phyloP scores from a whole-genome alignment of 2,113 vertebrate genomes.

The Carollia perspicillata region DNA sequence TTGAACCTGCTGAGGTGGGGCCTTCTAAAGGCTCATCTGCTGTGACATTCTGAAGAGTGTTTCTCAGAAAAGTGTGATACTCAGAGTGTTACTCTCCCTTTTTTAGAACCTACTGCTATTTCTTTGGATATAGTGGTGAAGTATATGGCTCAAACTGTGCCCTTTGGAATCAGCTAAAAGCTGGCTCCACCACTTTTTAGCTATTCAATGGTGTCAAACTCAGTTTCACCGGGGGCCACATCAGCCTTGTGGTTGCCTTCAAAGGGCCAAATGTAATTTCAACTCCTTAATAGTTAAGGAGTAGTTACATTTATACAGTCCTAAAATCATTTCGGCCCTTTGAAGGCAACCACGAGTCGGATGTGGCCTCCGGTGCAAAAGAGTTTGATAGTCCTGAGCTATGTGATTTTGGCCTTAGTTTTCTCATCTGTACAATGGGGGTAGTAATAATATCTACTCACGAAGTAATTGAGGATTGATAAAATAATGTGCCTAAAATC shows the following conservation, averaged over 20 bases:
- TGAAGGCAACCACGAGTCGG: too few relatives aligned
- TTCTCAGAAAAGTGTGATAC: not conserved
- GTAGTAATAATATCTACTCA: not conserved
- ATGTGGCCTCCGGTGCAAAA: too few relatives aligned
- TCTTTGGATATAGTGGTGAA: not conserved
- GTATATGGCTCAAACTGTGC: not conserved
- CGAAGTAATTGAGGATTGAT: not conserved
- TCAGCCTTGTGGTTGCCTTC: too few relatives aligned
- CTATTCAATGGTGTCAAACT: too few relatives aligned
- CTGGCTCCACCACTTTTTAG: not conserved
- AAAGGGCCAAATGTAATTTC: too few relatives aligned
- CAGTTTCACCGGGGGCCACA: too few relatives aligned
- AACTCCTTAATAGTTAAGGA: too few relatives aligned
- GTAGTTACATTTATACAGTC: too few relatives aligned
- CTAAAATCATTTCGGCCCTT: too few relatives aligned
- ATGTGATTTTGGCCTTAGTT: not conserved
- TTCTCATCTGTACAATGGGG: not conserved
- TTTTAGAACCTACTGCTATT: not conserved
- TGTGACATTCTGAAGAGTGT: not conserved
- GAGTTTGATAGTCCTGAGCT: too few relatives aligned
- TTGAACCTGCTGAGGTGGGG: not conserved
- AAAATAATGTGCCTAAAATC: not conserved
- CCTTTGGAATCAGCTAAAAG: not conserved
- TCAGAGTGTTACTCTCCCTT: not conserved
- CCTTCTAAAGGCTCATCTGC: not conserved